Percentiles rank a stretch among this genome's conserved stretches.
Evolutionary conservation across 2,797 vertebrate genomes (phyloP).

Genomic region (Melanotaenia pygmaea): DNA sequence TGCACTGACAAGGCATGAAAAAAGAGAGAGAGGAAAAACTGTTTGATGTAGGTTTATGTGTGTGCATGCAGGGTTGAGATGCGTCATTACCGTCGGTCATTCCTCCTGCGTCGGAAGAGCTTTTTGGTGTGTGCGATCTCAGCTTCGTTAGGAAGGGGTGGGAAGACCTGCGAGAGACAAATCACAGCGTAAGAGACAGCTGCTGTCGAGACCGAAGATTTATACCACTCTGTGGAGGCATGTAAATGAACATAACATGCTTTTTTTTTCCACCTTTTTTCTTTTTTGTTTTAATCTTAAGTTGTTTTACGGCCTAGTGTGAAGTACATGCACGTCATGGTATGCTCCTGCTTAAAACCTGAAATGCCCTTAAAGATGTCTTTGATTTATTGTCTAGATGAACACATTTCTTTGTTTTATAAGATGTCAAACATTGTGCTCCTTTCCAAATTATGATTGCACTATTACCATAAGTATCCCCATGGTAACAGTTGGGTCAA

Average conservation of each 20-base stretch:
- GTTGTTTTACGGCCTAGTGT: not conserved
- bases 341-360: not conserved
- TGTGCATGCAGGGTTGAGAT: constrained; percentile 9
- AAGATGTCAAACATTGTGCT: not conserved
- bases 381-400: not conserved
- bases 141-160: constrained; percentile 91
- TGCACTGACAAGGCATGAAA: constrained; percentile 43
- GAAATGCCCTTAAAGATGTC: not conserved
- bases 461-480: not conserved
- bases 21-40: constrained; percentile 27
- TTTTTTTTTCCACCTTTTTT: not conserved
- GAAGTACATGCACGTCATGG: not conserved
- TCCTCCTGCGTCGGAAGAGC: constrained; percentile 92
- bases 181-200: constrained; percentile 43
- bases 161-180: constrained; percentile 87
- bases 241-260: constrained; percentile 2
- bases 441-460: not conserved
- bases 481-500: not conserved
- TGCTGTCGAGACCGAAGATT: constrained; percentile 31
- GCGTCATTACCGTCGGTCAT: constrained; percentile 89
- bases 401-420: not conserved
- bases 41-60: constrained; percentile 40
- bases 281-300: not conserved
- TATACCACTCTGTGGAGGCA: constrained; percentile 18
- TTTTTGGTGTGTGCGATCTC: constrained; percentile 99